phyloP scores from a whole-genome alignment of 2,113 vertebrate species.

The Brachypteracias leptosomus region DNA sequence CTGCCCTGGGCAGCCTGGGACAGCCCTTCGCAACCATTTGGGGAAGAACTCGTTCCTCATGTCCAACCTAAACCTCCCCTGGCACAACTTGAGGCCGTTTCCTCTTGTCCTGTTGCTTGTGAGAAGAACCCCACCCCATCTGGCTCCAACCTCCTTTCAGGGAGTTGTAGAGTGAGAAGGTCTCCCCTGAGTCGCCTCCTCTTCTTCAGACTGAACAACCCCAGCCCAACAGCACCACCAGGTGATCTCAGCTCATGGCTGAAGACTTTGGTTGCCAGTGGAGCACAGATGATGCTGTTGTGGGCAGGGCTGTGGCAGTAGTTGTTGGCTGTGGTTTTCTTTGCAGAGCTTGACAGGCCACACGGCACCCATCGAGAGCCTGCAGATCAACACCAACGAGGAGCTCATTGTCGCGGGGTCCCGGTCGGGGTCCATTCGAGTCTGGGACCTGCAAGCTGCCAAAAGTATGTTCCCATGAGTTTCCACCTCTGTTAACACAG shows the following conservation, averaged over 20 bases:
- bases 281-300: fast-evolving
- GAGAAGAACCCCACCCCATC: no score
- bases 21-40: no score
- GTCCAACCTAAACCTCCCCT: no score
- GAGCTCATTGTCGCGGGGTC: constrained; percentile 94
- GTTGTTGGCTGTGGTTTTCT: neutral
- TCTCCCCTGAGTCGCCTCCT: no score
- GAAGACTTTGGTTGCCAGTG: fast-evolving
- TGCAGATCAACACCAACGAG: constrained; percentile 88
- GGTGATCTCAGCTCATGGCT: neutral
- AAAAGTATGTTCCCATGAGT: constrained; percentile 82
- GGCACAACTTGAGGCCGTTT: no score
- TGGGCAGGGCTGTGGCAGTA: neutral
- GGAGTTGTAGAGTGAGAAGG: no score
- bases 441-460: constrained; percentile 97
- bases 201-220: no score
- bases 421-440: constrained; percentile 90
- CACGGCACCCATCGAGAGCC: constrained; percentile 88
- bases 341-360: constrained; percentile 91
- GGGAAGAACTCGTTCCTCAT: no score
- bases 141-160: no score
- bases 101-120: no score
- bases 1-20: no score
- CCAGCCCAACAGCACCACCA: neutral
- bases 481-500: neutral